Evolutionary conservation across 2,888 invertebrate genomes (phyloP), one percentile per base, ranked within the genome.

Genomic region (Lycaena phlaeas): DNA sequence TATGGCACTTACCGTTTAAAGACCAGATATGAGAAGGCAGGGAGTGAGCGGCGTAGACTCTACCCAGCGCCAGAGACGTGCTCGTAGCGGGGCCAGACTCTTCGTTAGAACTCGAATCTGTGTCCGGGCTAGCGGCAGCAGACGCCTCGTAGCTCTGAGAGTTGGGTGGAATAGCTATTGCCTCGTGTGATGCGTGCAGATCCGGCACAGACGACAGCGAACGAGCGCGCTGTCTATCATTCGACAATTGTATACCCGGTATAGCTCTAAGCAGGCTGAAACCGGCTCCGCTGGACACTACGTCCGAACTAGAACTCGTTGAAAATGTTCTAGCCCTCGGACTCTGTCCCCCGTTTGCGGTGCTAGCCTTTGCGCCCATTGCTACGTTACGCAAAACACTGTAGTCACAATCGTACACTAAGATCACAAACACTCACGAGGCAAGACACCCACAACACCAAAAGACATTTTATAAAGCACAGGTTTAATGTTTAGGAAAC

Each of bases 11-110:
- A 94, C 94, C 95, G 76, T 95, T 94, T 61, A 95, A 87, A 56
- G 95, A 94, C 94, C 94, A 95, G 86, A 95, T 94, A 81, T 95
- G 95, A 56, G 94, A 93, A 66, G 95, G 95, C 82, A 95, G 86
- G 59, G 94, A 95, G 75, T 95, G 94, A 58, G 95, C 94, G 46
- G 94, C 92, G 65, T 93, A 94, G 25, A 94, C 94, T 51, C 94
- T 86, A 45, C 93, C 92, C 38, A 92, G 86, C 42, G 90, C 88
- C 50, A 90, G 79, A 5, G 82, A 75, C 1, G 78, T 69, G 29
- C 75, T 76, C 0, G 82, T 57, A 11, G 56, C 66, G 1, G 78
- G 70, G 1, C 67, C 76, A 1, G 87, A 86, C 56, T 91, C 91
- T 59, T 92, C 92, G 36, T 90, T 88, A 49, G 86, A 89, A 64